A percentile compares a stretch with the other conserved stretches of the same genome.
These are phyloP conservation scores for Drosophila erecta DNA, from an alignment of 1,140 invertebrate species.

Conservation along the genomic window DNA sequence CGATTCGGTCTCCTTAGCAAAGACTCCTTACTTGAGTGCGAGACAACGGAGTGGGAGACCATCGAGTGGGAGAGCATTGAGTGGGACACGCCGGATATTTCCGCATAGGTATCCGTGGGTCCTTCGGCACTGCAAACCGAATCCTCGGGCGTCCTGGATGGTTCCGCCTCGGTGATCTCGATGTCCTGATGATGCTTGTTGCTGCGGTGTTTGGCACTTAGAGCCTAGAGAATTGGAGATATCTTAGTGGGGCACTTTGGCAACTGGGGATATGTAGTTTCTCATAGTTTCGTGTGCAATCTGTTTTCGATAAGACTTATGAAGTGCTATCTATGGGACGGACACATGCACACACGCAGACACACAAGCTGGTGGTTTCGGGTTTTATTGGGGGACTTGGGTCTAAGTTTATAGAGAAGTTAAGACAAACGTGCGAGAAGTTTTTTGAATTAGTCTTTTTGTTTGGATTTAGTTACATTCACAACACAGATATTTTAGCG, in stretches of 20 bases:
- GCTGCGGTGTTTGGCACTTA: constrained; percentile 87
- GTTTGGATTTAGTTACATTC: constrained; percentile 28
- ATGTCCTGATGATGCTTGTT: constrained; percentile 85
- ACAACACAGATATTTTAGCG: constrained; percentile 64
- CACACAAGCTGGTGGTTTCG: constrained; percentile 5
- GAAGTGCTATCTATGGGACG: constrained; percentile 51
- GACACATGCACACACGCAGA: constrained; percentile 46
- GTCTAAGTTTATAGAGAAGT: constrained; percentile 49
- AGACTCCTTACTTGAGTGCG: constrained; percentile 69
- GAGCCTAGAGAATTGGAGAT: constrained; percentile 85
- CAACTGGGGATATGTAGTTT: background rate
- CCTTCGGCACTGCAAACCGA: constrained; percentile 91
- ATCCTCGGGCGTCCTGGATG: constrained; percentile 88
- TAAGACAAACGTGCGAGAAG: constrained; percentile 64
- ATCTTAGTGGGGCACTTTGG: background rate
- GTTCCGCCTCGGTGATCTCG: constrained; percentile 88
- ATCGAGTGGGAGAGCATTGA: constrained; percentile 83
- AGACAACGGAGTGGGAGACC: constrained; percentile 80
- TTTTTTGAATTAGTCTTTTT: constrained; percentile 21
- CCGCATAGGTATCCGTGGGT: constrained; percentile 85
- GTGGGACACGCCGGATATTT: constrained; percentile 84
- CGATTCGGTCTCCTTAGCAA: background rate
- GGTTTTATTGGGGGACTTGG: constrained; percentile 7
- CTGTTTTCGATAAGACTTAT: constrained; percentile 30
- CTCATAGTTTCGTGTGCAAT: constrained; percentile 32